A percentile compares a stretch with the other conserved stretches of the same genome.
These are phyloP conservation scores for Chloroceryle aenea DNA, from an alignment of 2,113 vertebrate genomes.

Conservation along the genomic window DNA sequence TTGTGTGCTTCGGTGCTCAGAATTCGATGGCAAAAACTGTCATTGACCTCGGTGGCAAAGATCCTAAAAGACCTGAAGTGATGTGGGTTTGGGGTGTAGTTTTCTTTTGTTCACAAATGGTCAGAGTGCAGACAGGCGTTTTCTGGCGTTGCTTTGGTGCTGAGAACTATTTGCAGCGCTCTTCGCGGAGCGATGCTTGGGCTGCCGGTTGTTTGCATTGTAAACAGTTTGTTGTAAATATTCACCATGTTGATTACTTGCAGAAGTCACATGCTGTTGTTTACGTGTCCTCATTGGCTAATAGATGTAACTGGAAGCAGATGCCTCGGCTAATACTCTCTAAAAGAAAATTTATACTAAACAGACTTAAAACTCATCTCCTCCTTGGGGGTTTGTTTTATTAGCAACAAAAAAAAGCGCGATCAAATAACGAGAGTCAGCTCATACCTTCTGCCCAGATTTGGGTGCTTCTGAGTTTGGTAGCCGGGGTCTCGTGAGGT, in stretches of 20 bases:
- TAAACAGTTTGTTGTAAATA: constrained; percentile 67
- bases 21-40: constrained; percentile 40
- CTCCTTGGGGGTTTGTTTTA: constrained; percentile 25
- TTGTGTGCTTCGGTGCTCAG: not conserved
- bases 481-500: not conserved
- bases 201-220: constrained; percentile 60
- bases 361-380: not conserved
- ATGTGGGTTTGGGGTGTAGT: constrained; percentile 50
- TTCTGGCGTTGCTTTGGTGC: constrained; percentile 53
- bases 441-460: not conserved
- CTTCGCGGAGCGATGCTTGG: constrained; percentile 52
- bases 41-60: constrained; percentile 46
- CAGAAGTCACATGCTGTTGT: constrained; percentile 39
- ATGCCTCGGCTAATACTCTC: constrained; percentile 34
- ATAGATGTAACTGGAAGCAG: constrained; percentile 49
- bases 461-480: not conserved
- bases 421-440: not conserved
- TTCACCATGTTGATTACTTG: constrained; percentile 45
- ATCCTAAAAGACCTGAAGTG: constrained; percentile 48
- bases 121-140: constrained; percentile 57
- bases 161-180: constrained; percentile 60
- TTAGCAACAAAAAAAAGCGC: not conserved
- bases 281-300: constrained; percentile 27
- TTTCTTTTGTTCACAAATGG: constrained; percentile 52
- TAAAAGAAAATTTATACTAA: constrained; percentile 23